Evolutionary conservation across 2,797 vertebrate species (phyloP), one percentile per base, ranked within the genome.

Genomic region (Poecilia wingei): DNA sequence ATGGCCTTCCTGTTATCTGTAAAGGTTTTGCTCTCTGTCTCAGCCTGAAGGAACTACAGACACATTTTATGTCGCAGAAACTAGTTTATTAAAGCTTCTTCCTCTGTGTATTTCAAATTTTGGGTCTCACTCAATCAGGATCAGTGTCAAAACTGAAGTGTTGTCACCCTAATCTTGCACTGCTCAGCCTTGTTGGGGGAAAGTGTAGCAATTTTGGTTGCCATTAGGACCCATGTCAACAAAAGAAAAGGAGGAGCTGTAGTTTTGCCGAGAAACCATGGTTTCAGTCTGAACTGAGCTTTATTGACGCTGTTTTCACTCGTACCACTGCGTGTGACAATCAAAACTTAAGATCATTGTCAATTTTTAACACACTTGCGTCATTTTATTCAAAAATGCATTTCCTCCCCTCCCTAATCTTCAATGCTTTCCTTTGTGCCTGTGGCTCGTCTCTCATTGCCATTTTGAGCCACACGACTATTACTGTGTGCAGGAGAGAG

Each of bases 381-480:
- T 66, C 53, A 41, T 46, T 59, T 70, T 51, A 70, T 39, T 75
- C 14, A n/a, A 18, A 36, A 14, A 36, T 71, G 36, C 49, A 66
- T 72, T 25, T 18, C 18, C 46, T 57, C 51, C 10, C 51, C 6
- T 69, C 6, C 41, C 36, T 22, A 25, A 71, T 22, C 13, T 43
- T 72, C 49, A 43, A 25, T 36, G 70, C 39, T n/a, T 76, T 16
- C 74, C 16, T 74, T 25, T 59, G 25, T 73, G 75, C 53, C 41
- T 39, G 41, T 43, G 12, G 49, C 8, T 53, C 84, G 68, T 51
- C 68, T 79, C 81, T 59, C 80, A 45, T 76, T 72, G 70, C 74
- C 76, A 75, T 79, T 76, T 71, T 72, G 81, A 87, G 88, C 80
- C 75, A 81, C 77, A 77, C 76, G 87, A 83, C 73, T 80, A 61